Evolutionary conservation across 2,888 invertebrate genomes (phyloP).

Genomic region (Dicyrtomina minuta): DNA sequence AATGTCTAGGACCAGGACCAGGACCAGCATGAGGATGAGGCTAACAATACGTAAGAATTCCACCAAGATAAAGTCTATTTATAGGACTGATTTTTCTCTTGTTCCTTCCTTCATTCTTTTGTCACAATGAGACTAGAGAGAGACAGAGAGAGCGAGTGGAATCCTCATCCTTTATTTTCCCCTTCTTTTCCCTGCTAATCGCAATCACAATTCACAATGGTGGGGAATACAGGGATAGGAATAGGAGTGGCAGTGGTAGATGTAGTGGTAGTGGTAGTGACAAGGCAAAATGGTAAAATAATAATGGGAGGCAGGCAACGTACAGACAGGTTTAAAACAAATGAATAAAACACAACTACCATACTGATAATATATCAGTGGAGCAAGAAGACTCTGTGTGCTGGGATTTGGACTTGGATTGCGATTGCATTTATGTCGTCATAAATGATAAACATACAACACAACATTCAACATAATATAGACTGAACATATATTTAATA

Average conservation of each 20-base stretch:
- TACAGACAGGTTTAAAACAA: neutral
- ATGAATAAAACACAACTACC: too few relatives aligned
- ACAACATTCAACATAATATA: too few relatives aligned
- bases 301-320: neutral
- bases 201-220: neutral
- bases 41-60: constrained; percentile 23
- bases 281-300: too few relatives aligned
- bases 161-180: neutral
- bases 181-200: constrained; percentile 2
- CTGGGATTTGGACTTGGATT: too few relatives aligned
- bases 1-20: too few relatives aligned
- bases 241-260: neutral
- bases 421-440: too few relatives aligned
- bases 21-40: too few relatives aligned
- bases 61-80: constrained; percentile 39
- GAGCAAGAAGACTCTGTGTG: too few relatives aligned
- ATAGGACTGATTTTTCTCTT: constrained; percentile 36
- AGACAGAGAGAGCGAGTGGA: neutral
- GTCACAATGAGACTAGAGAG: neutral
- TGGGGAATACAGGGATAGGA: neutral
- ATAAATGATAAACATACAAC: too few relatives aligned
- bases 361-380: too few relatives aligned
- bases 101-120: neutral
- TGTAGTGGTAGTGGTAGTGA: neutral
- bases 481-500: too few relatives aligned